Conservation (phyloP, 2,113 vertebrate species). For the Enhydra lutris region DNA sequence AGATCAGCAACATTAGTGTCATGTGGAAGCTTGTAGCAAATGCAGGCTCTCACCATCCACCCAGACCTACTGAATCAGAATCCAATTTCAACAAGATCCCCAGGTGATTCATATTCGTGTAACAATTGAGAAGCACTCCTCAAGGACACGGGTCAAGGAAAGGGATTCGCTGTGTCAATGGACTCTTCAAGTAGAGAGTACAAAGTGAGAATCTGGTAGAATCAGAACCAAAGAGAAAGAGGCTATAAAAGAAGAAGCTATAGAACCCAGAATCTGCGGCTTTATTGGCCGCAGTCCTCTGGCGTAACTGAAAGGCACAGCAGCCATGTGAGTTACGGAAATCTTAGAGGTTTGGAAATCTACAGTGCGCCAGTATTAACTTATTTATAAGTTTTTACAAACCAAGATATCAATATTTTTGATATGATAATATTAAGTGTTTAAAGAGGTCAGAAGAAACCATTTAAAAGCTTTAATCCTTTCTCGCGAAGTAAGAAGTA, state of each 20-base stretch:
- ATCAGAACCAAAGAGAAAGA: background rate
- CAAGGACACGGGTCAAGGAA: background rate
- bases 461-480: background rate
- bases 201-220: background rate
- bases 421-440: background rate
- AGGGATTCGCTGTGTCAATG: background rate
- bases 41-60: background rate
- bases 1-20: background rate
- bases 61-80: background rate
- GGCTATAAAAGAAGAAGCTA: background rate
- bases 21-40: background rate
- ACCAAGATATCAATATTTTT: background rate
- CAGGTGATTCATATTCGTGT: background rate
- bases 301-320: background rate
- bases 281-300: background rate
- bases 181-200: background rate
- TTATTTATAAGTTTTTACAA: background rate
- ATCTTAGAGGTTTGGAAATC: background rate
- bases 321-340: background rate
- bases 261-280: background rate
- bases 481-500: background rate
- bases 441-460: background rate
- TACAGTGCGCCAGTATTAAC: background rate
- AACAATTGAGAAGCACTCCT: background rate
- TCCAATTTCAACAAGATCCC: background rate